A percentile compares a stretch with the other conserved stretches of the same genome.
These are phyloP conservation scores for Calliopsis andreniformis DNA, from an alignment of 1,140 invertebrate genomes.

Conservation along the genomic window DNA sequence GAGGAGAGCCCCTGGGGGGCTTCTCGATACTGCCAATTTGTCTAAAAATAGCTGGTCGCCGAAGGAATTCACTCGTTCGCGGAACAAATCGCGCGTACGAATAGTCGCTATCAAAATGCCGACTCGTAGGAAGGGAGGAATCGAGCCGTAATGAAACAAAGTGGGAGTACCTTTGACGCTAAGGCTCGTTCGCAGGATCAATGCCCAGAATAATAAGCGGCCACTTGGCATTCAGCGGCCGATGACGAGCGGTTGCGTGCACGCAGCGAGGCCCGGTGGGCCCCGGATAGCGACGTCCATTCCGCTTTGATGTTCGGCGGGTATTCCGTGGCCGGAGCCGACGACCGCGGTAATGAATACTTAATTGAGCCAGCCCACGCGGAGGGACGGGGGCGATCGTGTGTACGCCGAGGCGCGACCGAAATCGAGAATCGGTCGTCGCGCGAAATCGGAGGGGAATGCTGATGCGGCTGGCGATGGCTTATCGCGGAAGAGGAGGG, in stretches of 20 bases:
- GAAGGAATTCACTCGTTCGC: neutral
- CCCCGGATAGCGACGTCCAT: slow-evolving; percentile 38
- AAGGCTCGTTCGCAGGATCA: slow-evolving; percentile 41
- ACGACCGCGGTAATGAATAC: slow-evolving; percentile 59
- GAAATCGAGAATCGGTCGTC: slow-evolving; percentile 29
- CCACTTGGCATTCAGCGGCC: slow-evolving; percentile 57
- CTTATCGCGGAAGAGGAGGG: neutral
- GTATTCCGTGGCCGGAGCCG: slow-evolving; percentile 42
- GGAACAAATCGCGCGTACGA: neutral
- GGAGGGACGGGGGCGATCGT: neutral
- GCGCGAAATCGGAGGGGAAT: slow-evolving; percentile 23
- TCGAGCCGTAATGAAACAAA: slow-evolving; percentile 25
- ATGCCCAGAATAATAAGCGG: slow-evolving; percentile 52
- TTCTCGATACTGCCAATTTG: no score
- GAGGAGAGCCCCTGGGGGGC: no score
- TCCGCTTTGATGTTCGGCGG: slow-evolving; percentile 63
- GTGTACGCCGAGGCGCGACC: slow-evolving; percentile 10
- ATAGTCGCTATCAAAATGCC: slow-evolving; percentile 30
- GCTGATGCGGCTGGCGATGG: neutral
- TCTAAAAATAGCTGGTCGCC: no score
- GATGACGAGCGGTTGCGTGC: slow-evolving; percentile 51
- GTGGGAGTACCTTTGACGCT: slow-evolving; percentile 35
- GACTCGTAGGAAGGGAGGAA: slow-evolving; percentile 16
- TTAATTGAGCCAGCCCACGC: slow-evolving; percentile 42
- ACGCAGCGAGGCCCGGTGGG: slow-evolving; percentile 43